phyloP scores from a whole-genome alignment of 2,797 vertebrate species.

The Lepidocolaptes lacrymiger region DNA sequence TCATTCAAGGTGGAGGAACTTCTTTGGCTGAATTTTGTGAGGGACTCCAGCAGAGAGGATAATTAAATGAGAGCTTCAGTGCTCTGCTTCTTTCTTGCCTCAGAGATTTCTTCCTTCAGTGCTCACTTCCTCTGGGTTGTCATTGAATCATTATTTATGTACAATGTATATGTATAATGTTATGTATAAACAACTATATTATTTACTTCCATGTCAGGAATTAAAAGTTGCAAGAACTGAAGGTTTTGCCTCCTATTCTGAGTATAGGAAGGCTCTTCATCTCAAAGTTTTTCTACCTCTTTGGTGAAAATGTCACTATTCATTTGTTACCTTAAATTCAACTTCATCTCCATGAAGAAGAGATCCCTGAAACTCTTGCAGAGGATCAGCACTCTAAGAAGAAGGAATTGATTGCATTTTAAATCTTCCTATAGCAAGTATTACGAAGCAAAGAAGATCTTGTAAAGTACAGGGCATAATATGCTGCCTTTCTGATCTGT shows the following conservation, averaged over 20 bases:
- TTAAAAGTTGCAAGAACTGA: background rate
- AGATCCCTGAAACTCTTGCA: background rate
- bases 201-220: background rate
- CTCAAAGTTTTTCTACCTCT: background rate
- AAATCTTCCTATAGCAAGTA: background rate
- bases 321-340: slow-evolving; percentile 17
- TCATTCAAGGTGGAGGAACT: background rate
- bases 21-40: background rate
- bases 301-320: background rate
- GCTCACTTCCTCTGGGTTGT: background rate
- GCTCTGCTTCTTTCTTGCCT: background rate
- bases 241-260: background rate
- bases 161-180: background rate
- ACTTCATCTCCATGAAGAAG: background rate
- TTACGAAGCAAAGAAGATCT: background rate
- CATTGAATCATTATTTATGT: background rate
- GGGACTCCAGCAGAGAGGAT: background rate
- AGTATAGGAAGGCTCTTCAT: background rate
- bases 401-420: slow-evolving; percentile 32
- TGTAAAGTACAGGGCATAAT: background rate
- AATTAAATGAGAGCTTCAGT: background rate
- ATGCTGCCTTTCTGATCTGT: background rate
- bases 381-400: background rate
- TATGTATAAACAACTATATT: background rate
- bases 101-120: background rate